Percentiles rank a stretch among this genome's conserved stretches.
phyloP scores from a whole-genome alignment of 2,888 invertebrate genomes.

The Palloptera scutellata region DNA sequence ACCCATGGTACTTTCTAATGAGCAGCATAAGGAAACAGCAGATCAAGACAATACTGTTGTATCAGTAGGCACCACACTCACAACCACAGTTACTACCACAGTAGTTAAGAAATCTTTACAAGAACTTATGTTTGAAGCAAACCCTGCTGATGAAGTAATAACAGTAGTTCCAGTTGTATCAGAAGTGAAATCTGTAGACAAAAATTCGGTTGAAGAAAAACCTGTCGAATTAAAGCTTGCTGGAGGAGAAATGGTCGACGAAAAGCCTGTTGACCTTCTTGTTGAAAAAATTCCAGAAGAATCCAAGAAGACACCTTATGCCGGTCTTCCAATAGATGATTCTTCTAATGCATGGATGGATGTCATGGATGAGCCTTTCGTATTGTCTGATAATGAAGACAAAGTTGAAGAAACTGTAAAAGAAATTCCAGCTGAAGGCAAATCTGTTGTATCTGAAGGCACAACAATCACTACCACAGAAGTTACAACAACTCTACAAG shows the following conservation, averaged over 20 bases:
- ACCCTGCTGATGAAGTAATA: constrained; percentile 1
- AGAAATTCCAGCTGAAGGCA: constrained; percentile 6
- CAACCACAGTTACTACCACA: constrained; percentile 37
- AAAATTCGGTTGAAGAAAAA: background rate
- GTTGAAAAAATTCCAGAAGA: constrained; percentile 20
- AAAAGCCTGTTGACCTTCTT: constrained; percentile 21
- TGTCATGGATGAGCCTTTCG: constrained; percentile 49
- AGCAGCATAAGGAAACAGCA: constrained; percentile 35
- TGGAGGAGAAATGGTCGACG: background rate
- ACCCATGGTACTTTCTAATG: constrained; percentile 48
- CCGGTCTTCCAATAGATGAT: constrained; percentile 54
- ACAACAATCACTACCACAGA: constrained; percentile 5
- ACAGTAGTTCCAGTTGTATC: background rate
- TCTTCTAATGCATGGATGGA: constrained; percentile 53
- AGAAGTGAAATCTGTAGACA: constrained; percentile 4
- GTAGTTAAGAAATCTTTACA: constrained; percentile 45
- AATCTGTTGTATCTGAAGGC: background rate
- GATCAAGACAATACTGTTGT: too few species aligned
- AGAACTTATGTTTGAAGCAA: too few species aligned
- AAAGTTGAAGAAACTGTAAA: constrained; percentile 31
- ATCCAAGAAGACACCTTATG: constrained; percentile 47
- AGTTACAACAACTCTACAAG: background rate
- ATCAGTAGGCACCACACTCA: constrained; percentile 36
- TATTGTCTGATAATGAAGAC: constrained; percentile 48
- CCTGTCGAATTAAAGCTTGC: constrained; percentile 43